Conservation (phyloP, 2,797 vertebrate genomes). For the Alca torda region DNA sequence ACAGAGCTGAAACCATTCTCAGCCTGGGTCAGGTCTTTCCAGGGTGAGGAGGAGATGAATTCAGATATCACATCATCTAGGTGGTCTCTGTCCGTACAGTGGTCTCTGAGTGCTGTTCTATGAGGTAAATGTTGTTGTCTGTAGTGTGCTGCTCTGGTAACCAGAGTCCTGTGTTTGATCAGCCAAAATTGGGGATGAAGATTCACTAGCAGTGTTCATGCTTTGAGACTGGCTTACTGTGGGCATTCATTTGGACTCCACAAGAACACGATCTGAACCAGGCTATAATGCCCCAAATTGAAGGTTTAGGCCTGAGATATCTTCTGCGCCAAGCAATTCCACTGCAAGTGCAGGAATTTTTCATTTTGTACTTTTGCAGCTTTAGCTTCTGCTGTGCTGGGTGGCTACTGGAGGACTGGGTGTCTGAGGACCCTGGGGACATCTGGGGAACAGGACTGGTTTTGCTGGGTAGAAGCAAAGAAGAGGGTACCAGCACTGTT, state of each 20-base stretch:
- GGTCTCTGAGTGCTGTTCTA: slow-evolving; percentile 80
- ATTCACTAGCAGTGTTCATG: slow-evolving; percentile 84
- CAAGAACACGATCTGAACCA: slow-evolving; percentile 85
- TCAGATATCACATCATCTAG: slow-evolving; percentile 84
- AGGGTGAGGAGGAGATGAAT: slow-evolving; percentile 84
- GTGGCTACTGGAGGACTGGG: slow-evolving; percentile 85
- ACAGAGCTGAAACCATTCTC: slow-evolving; percentile 90
- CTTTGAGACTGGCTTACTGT: slow-evolving; percentile 80
- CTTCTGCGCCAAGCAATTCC: slow-evolving; percentile 88
- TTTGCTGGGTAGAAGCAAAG: slow-evolving; percentile 81
- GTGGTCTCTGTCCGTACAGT: slow-evolving; percentile 85
- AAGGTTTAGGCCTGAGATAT: slow-evolving; percentile 87
- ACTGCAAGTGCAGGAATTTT: slow-evolving; percentile 90
- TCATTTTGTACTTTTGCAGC: slow-evolving; percentile 88
- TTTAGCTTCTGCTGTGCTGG: slow-evolving; percentile 89
- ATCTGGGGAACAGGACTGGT: slow-evolving; percentile 76
- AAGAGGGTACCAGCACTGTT: slow-evolving; percentile 62
- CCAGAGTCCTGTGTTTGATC: slow-evolving; percentile 78
- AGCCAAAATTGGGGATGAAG: slow-evolving; percentile 78
- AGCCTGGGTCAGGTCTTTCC: slow-evolving; percentile 86
- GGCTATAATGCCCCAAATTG: slow-evolving; percentile 89
- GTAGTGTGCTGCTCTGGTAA: slow-evolving; percentile 70
- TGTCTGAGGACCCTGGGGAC: slow-evolving; percentile 87
- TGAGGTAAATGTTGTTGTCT: slow-evolving; percentile 71
- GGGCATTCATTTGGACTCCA: slow-evolving; percentile 81